These are phyloP conservation scores for Leucozona laternaria DNA, from an alignment of 2,888 invertebrate species.

Conservation along the genomic window DNA sequence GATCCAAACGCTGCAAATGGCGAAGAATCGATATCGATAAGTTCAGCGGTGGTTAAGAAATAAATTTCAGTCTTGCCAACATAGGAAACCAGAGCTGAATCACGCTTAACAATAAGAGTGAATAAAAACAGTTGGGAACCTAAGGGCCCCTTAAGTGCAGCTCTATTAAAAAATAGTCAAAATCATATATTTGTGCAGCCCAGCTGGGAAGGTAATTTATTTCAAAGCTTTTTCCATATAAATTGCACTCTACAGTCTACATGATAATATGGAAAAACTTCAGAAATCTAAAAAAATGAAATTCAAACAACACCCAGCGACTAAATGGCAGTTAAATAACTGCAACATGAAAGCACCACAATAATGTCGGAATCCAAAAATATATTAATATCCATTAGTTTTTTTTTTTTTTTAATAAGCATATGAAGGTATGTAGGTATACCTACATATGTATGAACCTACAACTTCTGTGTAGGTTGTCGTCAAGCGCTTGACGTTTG, in stretches of 20 bases:
- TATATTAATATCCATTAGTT: slow-evolving; percentile 65
- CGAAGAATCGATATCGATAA: too few species aligned
- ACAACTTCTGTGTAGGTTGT: slow-evolving; percentile 66
- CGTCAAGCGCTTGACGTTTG: slow-evolving; percentile 50
- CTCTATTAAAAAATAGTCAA: not conserved
- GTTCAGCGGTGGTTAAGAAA: too few species aligned
- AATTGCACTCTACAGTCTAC: not conserved
- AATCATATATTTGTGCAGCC: not conserved
- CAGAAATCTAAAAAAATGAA: not conserved
- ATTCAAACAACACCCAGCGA: not conserved
- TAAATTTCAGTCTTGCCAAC: too few species aligned
- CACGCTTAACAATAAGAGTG: too few species aligned
- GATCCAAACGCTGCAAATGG: too few species aligned
- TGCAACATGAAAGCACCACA: slow-evolving; percentile 30
- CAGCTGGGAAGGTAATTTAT: not conserved
- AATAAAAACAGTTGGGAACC: not conserved
- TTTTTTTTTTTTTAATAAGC: not conserved
- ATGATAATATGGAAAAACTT: not conserved
- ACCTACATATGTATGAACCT: slow-evolving; percentile 4
- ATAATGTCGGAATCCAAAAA: slow-evolving; percentile 68
- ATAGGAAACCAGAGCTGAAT: too few species aligned
- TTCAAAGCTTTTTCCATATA: not conserved
- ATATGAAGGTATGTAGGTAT: not conserved
- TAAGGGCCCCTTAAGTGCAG: not conserved
- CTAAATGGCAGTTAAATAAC: slow-evolving; percentile 3